Evolutionary conservation across 1,140 invertebrate genomes (phyloP).

Genomic region (Zeugodacus cucurbitae): DNA sequence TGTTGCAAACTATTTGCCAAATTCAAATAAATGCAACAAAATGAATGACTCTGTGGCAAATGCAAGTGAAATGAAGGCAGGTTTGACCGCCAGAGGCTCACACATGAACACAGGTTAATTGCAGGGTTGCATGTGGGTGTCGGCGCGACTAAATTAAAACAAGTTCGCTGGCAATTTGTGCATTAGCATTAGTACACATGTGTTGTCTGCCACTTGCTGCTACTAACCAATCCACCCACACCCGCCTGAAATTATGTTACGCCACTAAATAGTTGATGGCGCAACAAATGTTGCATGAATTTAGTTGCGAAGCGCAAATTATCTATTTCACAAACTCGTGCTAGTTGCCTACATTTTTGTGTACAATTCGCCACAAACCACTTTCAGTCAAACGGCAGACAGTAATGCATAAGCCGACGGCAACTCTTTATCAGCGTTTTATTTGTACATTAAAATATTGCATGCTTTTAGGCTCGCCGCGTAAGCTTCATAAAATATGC

Average conservation of each 20-base stretch:
- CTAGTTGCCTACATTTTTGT: constrained; percentile 20
- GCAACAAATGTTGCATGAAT: constrained; percentile 39
- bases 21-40: constrained; percentile 39
- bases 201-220: neutral
- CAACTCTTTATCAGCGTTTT: neutral
- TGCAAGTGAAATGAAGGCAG: neutral
- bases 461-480: constrained; percentile 6
- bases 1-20: constrained; percentile 29
- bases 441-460: neutral
- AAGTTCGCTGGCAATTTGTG: constrained; percentile 12
- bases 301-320: neutral
- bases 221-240: neutral
- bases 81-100: neutral
- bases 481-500: constrained; percentile 22
- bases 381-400: constrained; percentile 15
- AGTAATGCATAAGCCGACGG: neutral
- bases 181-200: neutral
- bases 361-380: neutral
- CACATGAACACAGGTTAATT: neutral
- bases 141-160: constrained; percentile 22
- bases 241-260: neutral
- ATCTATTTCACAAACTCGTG: constrained; percentile 8
- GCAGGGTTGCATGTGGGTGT: neutral
- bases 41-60: neutral
- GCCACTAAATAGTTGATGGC: constrained; percentile 9